phyloP scores from a whole-genome alignment of 92 coral and sea anemone genomes.

The Zoanthus gigantus region DNA sequence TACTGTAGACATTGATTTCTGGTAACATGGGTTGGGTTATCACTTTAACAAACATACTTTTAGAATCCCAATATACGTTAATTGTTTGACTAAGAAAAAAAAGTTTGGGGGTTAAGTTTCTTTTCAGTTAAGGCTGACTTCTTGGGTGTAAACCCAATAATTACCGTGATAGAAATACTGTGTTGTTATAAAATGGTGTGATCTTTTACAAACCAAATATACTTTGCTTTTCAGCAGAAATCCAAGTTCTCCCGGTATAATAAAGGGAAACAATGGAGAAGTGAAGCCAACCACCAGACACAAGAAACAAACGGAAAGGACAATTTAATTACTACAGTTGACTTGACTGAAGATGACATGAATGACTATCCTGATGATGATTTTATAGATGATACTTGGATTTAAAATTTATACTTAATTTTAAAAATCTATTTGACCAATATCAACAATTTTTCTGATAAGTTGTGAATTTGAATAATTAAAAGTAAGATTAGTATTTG shows the following conservation, averaged over 20 bases:
- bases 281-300: slow-evolving; percentile 3
- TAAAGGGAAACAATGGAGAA: slow-evolving; percentile 34
- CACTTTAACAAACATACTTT: too few relatives aligned
- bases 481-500: background rate
- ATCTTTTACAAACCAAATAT: too few relatives aligned
- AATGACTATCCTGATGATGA: slow-evolving; percentile 21
- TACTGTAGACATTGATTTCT: too few relatives aligned
- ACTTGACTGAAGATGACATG: slow-evolving; percentile 34
- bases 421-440: background rate
- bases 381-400: slow-evolving; percentile 18
- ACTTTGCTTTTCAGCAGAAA: background rate
- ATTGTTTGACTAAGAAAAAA: too few relatives aligned
- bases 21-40: too few relatives aligned
- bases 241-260: slow-evolving; percentile 5
- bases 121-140: too few relatives aligned
- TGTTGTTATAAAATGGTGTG: too few relatives aligned
- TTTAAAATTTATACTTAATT: background rate
- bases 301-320: background rate
- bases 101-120: too few relatives aligned
- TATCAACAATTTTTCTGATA: background rate
- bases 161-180: too few relatives aligned
- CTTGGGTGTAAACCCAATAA: too few relatives aligned
- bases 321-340: background rate
- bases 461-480: background rate
- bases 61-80: too few relatives aligned